Evolutionary conservation across 30 jellyfish, hydroid and myxozoan species (phyloP).

Genomic region (Phacellophora camtschatica): DNA sequence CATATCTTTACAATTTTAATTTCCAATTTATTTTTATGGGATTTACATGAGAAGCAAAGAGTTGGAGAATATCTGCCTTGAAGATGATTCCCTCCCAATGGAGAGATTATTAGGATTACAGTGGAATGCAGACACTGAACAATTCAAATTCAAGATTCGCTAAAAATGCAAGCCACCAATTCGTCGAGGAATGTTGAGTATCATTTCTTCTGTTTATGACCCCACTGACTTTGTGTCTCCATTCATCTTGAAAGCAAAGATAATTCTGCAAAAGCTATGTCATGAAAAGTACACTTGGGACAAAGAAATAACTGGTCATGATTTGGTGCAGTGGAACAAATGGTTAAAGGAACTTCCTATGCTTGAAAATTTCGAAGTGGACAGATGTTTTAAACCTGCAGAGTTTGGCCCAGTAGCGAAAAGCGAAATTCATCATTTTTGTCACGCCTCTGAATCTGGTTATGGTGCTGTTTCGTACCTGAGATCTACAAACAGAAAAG

Average conservation of each 20-base stretch:
- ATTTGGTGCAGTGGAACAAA: conserved; percentile 2
- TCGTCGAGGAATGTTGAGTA: conserved; percentile 25
- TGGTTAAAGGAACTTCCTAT: conserved; percentile 19
- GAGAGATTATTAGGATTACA: conserved; percentile 10
- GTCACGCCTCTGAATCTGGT: conserved; percentile 39
- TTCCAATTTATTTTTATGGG: no score
- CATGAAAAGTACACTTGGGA: conserved; percentile 28
- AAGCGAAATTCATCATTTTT: conserved; percentile 9
- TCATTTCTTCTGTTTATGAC: conserved; percentile 17
- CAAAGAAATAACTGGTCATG: not conserved
- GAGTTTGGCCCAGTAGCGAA: not conserved
- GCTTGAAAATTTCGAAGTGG: not conserved
- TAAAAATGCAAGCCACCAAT: conserved; percentile 5
- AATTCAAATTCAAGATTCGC: not conserved
- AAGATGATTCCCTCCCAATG: conserved; percentile 11
- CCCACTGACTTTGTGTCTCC: conserved; percentile 53
- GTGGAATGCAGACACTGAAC: conserved; percentile 33
- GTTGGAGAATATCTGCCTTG: not conserved
- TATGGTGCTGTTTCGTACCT: conserved; percentile 48
- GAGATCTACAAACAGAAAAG: not conserved
- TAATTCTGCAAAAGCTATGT: conserved; percentile 21
- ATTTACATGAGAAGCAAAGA: conserved; percentile 32
- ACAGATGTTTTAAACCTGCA: not conserved
- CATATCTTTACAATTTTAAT: no score
- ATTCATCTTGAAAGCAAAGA: conserved; percentile 14